phyloP scores from a whole-genome alignment of 2,888 invertebrate genomes.

The Sericinus montela region DNA sequence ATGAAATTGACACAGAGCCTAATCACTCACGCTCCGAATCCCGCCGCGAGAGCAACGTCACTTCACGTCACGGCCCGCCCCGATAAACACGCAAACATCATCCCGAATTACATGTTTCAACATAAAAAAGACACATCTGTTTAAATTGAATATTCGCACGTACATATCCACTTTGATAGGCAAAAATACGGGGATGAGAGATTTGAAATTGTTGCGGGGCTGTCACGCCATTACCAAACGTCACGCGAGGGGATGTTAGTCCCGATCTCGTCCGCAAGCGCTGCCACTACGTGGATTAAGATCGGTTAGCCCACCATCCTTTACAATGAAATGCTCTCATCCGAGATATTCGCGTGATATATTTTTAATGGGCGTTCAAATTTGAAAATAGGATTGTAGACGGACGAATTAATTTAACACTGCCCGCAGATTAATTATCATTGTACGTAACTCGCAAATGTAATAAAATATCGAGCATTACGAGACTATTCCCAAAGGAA shows the following conservation, averaged over 20 bases:
- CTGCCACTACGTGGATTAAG: conserved; percentile 41
- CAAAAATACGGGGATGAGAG: conserved; percentile 33
- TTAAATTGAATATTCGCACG: conserved; percentile 21
- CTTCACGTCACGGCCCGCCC: background rate
- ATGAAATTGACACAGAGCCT: conserved; percentile 21
- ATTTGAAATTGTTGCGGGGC: conserved; percentile 44
- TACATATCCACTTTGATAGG: conserved; percentile 21
- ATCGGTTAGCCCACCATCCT: conserved; percentile 32
- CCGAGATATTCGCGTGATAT: too few species aligned
- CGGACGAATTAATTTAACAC: too few species aligned
- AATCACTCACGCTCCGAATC: conserved; percentile 12
- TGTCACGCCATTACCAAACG: conserved; percentile 49
- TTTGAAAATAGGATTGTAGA: too few species aligned
- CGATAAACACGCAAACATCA: conserved; percentile 13
- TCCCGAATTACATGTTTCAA: background rate
- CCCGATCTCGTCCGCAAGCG: conserved; percentile 3
- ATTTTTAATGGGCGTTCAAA: too few species aligned
- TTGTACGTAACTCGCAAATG: too few species aligned
- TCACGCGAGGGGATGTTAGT: conserved; percentile 34
- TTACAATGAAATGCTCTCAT: conserved; percentile 13
- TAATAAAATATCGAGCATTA: too few species aligned
- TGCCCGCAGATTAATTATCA: too few species aligned
- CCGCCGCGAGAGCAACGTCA: background rate
- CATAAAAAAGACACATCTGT: conserved; percentile 19
- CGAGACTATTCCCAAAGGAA: too few species aligned